A percentile compares a stretch with the other conserved stretches of the same genome.
Evolutionary conservation across 2,797 vertebrate genomes (phyloP).

Genomic region (Micropoecilia bifurca): DNA sequence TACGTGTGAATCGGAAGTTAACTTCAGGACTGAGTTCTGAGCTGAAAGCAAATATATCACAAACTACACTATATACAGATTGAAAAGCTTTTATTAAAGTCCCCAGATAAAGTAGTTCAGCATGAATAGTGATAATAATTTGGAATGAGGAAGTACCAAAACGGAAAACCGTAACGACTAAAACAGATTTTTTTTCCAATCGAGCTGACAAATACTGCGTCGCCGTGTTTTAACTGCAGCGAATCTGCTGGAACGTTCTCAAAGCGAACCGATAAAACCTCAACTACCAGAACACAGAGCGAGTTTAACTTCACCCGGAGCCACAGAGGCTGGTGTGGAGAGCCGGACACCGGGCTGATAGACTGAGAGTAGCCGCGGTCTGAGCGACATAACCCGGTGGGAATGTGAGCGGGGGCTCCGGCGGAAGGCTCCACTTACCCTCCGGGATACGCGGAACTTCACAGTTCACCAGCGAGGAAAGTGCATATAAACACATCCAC

Average conservation of each 20-base stretch:
- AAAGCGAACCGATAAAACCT: not conserved
- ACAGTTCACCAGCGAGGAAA: constrained; percentile 32
- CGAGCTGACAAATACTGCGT: not conserved
- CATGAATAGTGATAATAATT: not conserved
- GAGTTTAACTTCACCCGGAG: not conserved
- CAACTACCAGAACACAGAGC: not conserved
- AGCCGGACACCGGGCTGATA: not conserved
- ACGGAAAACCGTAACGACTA: not conserved
- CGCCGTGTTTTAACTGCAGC: not conserved
- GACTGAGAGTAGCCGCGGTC: not conserved
- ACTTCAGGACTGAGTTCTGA: not conserved
- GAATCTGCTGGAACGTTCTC: not conserved
- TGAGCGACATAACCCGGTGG: not conserved
- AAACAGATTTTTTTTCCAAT: not conserved
- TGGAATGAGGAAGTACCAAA: not conserved
- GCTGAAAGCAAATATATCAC: not conserved
- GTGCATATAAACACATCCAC: constrained; percentile 17
- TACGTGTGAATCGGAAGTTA: not conserved
- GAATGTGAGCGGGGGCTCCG: not conserved
- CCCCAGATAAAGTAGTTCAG: not conserved
- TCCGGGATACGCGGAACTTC: constrained; percentile 58
- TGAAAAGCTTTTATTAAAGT: no score
- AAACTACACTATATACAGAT: not conserved
- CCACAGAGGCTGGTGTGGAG: no score
- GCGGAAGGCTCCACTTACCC: constrained; percentile 59